Base-by-base conservation (phyloP, 2,113 vertebrate genomes). In the Cyphomyrus plagiostoma region DNA sequence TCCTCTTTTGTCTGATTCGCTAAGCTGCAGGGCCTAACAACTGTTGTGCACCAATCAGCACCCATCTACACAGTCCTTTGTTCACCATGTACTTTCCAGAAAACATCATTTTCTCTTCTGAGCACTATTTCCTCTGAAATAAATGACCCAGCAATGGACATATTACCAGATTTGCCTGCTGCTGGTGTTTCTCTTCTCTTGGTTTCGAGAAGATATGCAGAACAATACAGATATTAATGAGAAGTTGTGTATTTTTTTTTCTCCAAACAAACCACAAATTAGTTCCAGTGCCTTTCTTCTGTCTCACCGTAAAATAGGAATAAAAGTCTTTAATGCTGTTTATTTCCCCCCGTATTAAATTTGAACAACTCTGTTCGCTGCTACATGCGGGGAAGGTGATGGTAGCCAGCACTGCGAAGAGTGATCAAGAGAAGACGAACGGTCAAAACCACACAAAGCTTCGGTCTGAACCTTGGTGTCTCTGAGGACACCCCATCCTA, bases 271-370 rank as follows among this genome's bases (percentile, higher is more conserved):
- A 92, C 91, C 92, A 90, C 92, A 92, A 92, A 91, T 93, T 89
- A 92, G 92, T 94, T 96, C 95, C 95, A 96, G 95, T 95, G 95
- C 94, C 94, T 95, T 94, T 92, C 89, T 92, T 92, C 91, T 90
- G 89, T 93, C 93, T 93, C 62, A 91, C 92, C 66, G 93, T 92
- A 92, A 86, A 93, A 93, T 52, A 91, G 90, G 93, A 92, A 91
- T 92, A 92, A 92, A 92, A 93, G 90, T 87, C 85, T 58, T 82
- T 91, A 74, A 93, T 92, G 90, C 90, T 91, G 77, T 92, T 92
- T 89, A 92, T 89, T 91, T 89, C 90, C 89, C 62, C 87, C 91
- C 88, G 19, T 42, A 80, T 89, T 80, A 86, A 58, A 82, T 91
- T 93, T 82, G 92, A 87, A 92, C 91, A 90, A 91, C 91, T 90